Evolutionary conservation across 2,797 vertebrate genomes (phyloP), one percentile per base, ranked within the genome.

Genomic region (Halcyon leucocephala): DNA sequence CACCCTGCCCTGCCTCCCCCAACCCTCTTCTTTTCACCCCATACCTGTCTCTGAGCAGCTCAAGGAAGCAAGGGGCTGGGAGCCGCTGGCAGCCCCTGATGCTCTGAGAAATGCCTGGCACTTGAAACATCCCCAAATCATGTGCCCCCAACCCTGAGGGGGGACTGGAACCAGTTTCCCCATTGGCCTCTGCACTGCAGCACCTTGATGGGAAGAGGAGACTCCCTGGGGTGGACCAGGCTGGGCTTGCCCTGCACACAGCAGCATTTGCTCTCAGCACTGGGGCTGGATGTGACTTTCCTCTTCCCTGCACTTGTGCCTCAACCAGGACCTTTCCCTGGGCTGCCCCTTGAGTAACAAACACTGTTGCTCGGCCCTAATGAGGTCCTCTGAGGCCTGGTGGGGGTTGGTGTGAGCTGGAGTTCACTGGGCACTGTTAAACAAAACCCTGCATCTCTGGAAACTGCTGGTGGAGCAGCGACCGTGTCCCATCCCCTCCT

Each of bases 101-200:
- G 13, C 93, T 98, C 86, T 98, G 98, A 98, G 96, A 94, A 95
- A 22, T 26, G 82, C 70, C 57, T 9, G 58, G 52, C 74, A 73
- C 91, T 91, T 95, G 98, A 98, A 98, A 96, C 92, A 22, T 49
- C 37, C 70, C 87, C 16, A 9, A 12, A 26, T 21, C 9, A 4
- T 28, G 44, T 35, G 60, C 15, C 28, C 24, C 25, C 29, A 25
- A 15, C 7, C 4, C 2, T 5, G 17, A 44, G 44, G 8, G 10
- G 28, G 7, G 9, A 9, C 22, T 48, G 44, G 15, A 46, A 29
- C 17, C 28, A 8, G 16, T 26, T 15, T 14, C 9, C 3, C 9
- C 16, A 14, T 18, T 6, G 0, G 10, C 20, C 21, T 26, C 57
- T 15, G 31, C 2, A 1, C 83, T 39, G 88, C 49, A 61, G 42